Conservation (phyloP, 2,113 vertebrate species). For the Taxidea taxus region DNA sequence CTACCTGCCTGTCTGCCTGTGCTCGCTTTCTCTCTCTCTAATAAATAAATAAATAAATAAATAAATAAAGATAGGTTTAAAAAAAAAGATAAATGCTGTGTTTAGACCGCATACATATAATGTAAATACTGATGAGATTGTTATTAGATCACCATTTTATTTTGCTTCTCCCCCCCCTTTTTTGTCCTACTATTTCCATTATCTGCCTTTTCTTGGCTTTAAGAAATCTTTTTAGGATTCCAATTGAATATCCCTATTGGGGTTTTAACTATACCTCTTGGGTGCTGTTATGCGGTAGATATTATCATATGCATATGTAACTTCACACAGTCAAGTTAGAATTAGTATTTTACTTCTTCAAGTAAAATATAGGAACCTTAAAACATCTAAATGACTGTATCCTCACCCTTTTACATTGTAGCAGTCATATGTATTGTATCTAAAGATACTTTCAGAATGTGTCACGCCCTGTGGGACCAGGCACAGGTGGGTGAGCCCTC, state of each 20-base stretch:
- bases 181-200: background rate
- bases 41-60: too few species aligned
- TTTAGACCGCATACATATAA: background rate
- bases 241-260: background rate
- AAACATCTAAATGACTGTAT: background rate
- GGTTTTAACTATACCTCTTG: background rate
- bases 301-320: too few species aligned
- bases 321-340: background rate
- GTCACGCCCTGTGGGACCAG: background rate
- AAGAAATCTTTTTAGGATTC: background rate
- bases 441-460: background rate
- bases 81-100: background rate
- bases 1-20: too few species aligned
- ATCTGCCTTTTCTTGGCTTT: background rate
- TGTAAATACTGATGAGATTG: background rate
- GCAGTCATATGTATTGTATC: fast-evolving
- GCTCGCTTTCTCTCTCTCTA: too few species aligned
- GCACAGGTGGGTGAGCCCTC: background rate
- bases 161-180: background rate
- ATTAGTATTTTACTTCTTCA: background rate
- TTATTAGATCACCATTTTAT: background rate
- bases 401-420: fast-evolving
- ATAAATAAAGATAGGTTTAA: too few species aligned
- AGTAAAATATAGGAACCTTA: background rate
- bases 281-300: background rate